A percentile compares a stretch with the other conserved stretches of the same genome.
These are phyloP conservation scores for Staurois parvus DNA, from an alignment of 2,797 vertebrate genomes.

Conservation along the genomic window DNA sequence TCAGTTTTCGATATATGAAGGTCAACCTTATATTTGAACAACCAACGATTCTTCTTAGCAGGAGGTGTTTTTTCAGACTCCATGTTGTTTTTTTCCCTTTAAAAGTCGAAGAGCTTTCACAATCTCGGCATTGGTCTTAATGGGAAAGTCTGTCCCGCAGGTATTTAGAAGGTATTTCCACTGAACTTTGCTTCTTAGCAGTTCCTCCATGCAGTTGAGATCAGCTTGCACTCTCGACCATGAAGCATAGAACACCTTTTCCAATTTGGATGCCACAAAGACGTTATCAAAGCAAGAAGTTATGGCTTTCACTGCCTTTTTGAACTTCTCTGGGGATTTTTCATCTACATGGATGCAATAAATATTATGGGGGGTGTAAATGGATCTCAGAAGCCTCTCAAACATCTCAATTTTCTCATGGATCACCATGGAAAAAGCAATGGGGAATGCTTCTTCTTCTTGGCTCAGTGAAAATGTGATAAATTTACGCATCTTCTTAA, in stretches of 20 bases:
- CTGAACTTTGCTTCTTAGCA: constrained; percentile 73
- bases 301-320: constrained; percentile 74
- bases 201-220: constrained; percentile 85
- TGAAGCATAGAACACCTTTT: constrained; percentile 78
- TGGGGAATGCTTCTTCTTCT: constrained; percentile 81
- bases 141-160: constrained; percentile 85
- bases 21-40: constrained; percentile 24
- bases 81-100: constrained; percentile 81
- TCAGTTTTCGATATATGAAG: constrained; percentile 55
- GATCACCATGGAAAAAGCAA: constrained; percentile 88
- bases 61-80: constrained; percentile 66
- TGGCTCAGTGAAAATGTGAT: constrained; percentile 75
- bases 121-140: constrained; percentile 86
- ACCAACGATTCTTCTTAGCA: constrained; percentile 56
- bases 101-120: constrained; percentile 76
- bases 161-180: constrained; percentile 89
- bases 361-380: constrained; percentile 85
- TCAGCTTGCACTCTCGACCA: constrained; percentile 88
- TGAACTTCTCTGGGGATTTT: constrained; percentile 76
- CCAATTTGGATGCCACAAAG: constrained; percentile 80
- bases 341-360: constrained; percentile 86
- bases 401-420: constrained; percentile 88
- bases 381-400: constrained; percentile 80
- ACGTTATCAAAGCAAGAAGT: constrained; percentile 84
- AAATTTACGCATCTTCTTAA: constrained; percentile 72